phyloP scores from a whole-genome alignment of 1,140 invertebrate genomes.

The Neodiprion fabricii region DNA sequence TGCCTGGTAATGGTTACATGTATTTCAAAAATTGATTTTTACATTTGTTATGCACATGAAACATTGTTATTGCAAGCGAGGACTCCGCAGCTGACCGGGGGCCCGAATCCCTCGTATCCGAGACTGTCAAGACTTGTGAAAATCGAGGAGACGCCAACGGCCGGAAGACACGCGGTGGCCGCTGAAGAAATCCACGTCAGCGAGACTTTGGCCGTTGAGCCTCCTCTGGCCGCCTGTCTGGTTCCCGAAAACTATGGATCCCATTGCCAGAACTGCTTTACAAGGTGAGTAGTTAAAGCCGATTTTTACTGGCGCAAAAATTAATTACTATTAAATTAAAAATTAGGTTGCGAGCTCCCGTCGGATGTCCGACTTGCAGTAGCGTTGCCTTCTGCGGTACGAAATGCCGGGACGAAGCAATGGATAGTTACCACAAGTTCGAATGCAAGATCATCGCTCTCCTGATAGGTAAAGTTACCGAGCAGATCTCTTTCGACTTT shows the following conservation, averaged over 20 bases:
- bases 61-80: constrained; percentile 26
- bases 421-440: constrained; percentile 76
- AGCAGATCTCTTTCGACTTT: neutral
- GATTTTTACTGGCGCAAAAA: too few species aligned
- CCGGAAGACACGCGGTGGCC: constrained; percentile 68
- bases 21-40: too few species aligned
- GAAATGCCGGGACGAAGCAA: constrained; percentile 72
- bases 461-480: constrained; percentile 66
- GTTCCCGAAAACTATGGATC: constrained; percentile 74
- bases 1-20: too few species aligned
- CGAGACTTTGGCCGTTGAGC: constrained; percentile 74
- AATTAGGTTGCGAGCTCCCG: constrained; percentile 64
- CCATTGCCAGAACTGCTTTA: constrained; percentile 86
- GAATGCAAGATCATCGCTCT: constrained; percentile 82
- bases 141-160: constrained; percentile 55
- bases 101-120: constrained; percentile 14
- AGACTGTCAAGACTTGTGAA: constrained; percentile 54
- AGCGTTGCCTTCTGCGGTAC: constrained; percentile 78
- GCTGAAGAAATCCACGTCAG: constrained; percentile 66
- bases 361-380: constrained; percentile 79
- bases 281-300: constrained; percentile 58
- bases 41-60: too few species aligned
- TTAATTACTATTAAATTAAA: too few species aligned
- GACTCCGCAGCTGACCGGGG: constrained; percentile 18
- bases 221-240: constrained; percentile 77